Base-by-base conservation (phyloP, 2,888 invertebrate genomes). In the Creontiades dilutus region DNA sequence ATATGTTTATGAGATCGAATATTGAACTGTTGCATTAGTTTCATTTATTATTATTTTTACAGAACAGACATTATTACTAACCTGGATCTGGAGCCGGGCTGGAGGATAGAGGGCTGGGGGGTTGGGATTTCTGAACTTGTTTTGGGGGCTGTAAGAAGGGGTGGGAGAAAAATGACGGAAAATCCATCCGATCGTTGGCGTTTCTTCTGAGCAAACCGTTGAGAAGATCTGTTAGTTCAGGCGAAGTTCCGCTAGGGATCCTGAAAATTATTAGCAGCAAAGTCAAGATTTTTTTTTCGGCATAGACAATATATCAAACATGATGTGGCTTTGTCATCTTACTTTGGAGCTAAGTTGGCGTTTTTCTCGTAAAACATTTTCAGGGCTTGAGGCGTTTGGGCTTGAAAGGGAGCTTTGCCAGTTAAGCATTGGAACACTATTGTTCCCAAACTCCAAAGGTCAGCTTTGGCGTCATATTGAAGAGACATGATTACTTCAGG, bases 401-500 rank as follows among this genome's bases (percentile, higher is more conserved):
- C 99, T 94, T 98, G 97, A 94, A 99, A 99, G 48, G 99, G 99
- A 61, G 99, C 99, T 94, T 98, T 98, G 91, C 99, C 99, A 46
- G 99, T 99, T 92, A 99, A 95, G 94, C 99, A 99, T 94, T 99
- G 99, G 94, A 98, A 99, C 90, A 99, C 97, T 92, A 99, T 99
- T 23, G 99, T 99, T 89, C 99, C 99, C 92, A 99, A 95, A 92
- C 99, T 99, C 99, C 99, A 99, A 90, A 99, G 95, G 94, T 99
- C 99, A 13, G 99, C 99, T 94, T 99, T 99, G 89, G 99, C 99
- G 94, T 99, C 99, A 93, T 99, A 99, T 93, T 99, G 98, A 91
- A 98, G 94, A 1, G 99, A 99, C 99, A 99, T 99, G 92, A 99
- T 99, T 89, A 99, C 99, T 95, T 99, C 99, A 0, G 99, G 99